Evolutionary conservation across 92 coral and sea anemone species (phyloP).

Genomic region (Epizoanthus scotinus): DNA sequence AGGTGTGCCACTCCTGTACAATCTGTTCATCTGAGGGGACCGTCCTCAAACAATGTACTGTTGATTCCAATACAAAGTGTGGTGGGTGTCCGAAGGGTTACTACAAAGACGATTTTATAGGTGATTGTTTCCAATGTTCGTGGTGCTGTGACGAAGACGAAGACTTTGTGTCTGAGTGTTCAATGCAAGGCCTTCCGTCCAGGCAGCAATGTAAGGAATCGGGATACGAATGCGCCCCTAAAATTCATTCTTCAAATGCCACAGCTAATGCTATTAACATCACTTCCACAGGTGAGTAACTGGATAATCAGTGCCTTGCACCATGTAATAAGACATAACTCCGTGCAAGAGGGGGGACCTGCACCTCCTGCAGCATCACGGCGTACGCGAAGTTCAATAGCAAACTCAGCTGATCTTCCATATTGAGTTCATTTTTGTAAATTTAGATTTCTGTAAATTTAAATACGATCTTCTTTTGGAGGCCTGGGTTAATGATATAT

Average conservation of each 20-base stretch:
- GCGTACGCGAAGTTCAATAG: too few relatives aligned
- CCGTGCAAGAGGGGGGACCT: too few relatives aligned
- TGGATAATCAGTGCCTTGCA: too few relatives aligned
- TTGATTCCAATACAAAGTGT: constrained; percentile 19
- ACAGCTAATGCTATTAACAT: not conserved
- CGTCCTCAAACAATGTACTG: constrained; percentile 1
- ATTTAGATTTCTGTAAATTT: too few relatives aligned
- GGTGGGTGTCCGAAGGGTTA: not conserved
- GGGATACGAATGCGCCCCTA: not conserved
- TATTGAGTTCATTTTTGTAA: too few relatives aligned
- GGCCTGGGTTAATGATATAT: too few relatives aligned
- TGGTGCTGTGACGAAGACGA: constrained; percentile 24
- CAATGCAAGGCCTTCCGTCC: constrained; percentile 5
- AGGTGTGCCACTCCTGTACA: constrained; percentile 12
- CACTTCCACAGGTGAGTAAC: not conserved
- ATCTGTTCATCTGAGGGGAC: constrained; percentile 5
- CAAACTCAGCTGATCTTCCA: too few relatives aligned
- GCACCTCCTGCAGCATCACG: too few relatives aligned
- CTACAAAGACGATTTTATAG: constrained; percentile 22
- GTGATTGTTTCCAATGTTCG: constrained; percentile 24
- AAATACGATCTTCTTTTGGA: too few relatives aligned
- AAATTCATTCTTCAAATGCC: not conserved
- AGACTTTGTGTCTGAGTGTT: constrained; percentile 4
- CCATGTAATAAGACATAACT: too few relatives aligned
- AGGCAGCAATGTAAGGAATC: constrained; percentile 14